These are phyloP conservation scores for Sebastes iracundus DNA, from an alignment of 2,797 vertebrate species.

Conservation along the genomic window DNA sequence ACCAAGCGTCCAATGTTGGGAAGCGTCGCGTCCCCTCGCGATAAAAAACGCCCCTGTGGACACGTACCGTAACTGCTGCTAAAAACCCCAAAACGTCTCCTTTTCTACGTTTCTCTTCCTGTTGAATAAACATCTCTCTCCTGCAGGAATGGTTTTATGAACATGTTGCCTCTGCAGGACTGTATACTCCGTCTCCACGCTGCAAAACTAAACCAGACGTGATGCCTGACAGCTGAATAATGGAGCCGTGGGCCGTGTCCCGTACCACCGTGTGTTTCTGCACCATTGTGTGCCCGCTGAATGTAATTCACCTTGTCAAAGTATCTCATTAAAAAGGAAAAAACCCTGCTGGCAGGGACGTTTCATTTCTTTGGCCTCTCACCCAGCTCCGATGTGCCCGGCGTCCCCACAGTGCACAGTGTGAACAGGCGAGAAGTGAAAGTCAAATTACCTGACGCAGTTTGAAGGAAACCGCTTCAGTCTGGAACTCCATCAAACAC, in stretches of 20 bases:
- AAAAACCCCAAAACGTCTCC: not conserved
- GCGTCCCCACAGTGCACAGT: constrained; percentile 25
- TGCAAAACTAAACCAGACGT: not conserved
- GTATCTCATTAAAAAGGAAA: constrained; percentile 39
- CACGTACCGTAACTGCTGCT: not conserved
- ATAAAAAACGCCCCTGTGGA: too few species aligned
- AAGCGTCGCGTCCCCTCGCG: too few species aligned
- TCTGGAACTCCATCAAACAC: constrained; percentile 20
- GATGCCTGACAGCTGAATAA: not conserved
- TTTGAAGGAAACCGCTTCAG: constrained; percentile 33
- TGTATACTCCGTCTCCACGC: not conserved
- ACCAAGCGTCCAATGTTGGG: too few species aligned
- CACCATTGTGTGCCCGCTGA: constrained; percentile 10
- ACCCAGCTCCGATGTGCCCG: constrained; percentile 3
- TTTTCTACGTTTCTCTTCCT: not conserved
- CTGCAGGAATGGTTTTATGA: not conserved
- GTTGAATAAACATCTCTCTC: not conserved
- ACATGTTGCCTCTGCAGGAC: not conserved
- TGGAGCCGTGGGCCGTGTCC: not conserved
- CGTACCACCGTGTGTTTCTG: not conserved
- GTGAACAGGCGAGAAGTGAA: constrained; percentile 34
- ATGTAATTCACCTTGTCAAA: constrained; percentile 43
- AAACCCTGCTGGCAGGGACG: not conserved
- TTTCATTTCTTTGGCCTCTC: constrained; percentile 30
- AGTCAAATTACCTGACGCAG: constrained; percentile 41